phyloP scores from a whole-genome alignment of 2,888 invertebrate genomes.

The Oxycera nigricornis region DNA sequence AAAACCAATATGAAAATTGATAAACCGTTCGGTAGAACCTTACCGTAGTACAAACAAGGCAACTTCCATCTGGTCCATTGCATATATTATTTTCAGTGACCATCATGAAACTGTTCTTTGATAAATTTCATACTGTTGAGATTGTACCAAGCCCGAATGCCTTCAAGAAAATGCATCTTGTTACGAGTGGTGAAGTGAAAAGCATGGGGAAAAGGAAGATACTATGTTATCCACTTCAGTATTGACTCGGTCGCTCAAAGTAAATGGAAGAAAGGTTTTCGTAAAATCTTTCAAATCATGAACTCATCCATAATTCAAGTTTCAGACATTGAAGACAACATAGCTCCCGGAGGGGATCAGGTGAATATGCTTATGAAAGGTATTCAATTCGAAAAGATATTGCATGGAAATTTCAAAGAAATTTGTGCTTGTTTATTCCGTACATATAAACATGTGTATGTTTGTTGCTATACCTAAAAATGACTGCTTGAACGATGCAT shows the following conservation, averaged over 20 bases:
- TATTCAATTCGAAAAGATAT: neutral
- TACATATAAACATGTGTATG: neutral
- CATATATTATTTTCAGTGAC: neutral
- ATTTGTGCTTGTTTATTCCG: neutral
- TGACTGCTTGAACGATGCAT: neutral
- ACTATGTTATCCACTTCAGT: neutral
- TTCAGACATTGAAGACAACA: neutral
- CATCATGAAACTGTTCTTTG: neutral
- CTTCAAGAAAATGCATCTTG: neutral
- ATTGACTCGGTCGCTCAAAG: neutral
- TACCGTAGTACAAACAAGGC: no score
- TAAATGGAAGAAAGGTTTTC: constrained; percentile 5
- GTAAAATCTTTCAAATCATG: neutral
- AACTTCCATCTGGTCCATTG: no score
- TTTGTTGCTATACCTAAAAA: neutral
- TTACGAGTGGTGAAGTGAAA: neutral
- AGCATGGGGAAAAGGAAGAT: neutral
- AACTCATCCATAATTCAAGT: constrained; percentile 22
- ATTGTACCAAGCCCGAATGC: neutral
- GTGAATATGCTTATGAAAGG: constrained; percentile 17
- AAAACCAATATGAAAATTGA: no score
- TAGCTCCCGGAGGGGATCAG: constrained; percentile 19
- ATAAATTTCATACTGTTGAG: neutral
- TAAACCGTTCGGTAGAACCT: no score
- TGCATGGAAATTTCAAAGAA: constrained; percentile 25